A percentile compares a stretch with the other conserved stretches of the same genome.
Evolutionary conservation across 2,888 invertebrate genomes (phyloP).

Genomic region (Sminthurinus aureus): DNA sequence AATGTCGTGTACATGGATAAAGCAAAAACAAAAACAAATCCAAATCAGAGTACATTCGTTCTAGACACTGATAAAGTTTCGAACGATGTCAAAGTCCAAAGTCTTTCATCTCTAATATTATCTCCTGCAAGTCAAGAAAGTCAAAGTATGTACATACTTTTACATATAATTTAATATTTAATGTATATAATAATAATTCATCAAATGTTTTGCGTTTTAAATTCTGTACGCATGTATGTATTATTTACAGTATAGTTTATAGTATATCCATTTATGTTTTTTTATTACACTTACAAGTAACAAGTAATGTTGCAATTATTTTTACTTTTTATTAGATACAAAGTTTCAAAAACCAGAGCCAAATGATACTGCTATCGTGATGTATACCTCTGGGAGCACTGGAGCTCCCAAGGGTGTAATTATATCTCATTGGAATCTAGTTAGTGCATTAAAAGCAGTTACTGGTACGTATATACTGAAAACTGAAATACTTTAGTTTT

Average conservation of each 20-base stretch:
- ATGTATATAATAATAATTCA: neutral
- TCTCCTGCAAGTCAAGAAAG: slow-evolving; percentile 33
- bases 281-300: no score
- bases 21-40: neutral
- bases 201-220: no score
- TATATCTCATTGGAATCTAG: slow-evolving; percentile 81
- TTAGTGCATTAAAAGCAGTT: slow-evolving; percentile 76
- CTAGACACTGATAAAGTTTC: slow-evolving; percentile 32
- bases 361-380: slow-evolving; percentile 92
- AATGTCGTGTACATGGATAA: slow-evolving; percentile 83
- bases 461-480: slow-evolving; percentile 16
- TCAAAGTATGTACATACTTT: slow-evolving; percentile 8
- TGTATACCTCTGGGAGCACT: slow-evolving; percentile 99
- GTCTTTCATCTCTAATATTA: slow-evolving; percentile 44
- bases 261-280: neutral
- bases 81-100: slow-evolving; percentile 42
- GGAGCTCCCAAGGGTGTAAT: slow-evolving; percentile 92
- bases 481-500: neutral
- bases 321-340: slow-evolving; percentile 64
- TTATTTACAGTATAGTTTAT: neutral
- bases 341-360: slow-evolving; percentile 67
- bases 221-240: neutral
- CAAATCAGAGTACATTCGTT: neutral
- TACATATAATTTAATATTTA: neutral
- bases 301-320: no score